Conservation (phyloP, 2,113 vertebrate species). For the Forbesichthys papilliferus region DNA sequence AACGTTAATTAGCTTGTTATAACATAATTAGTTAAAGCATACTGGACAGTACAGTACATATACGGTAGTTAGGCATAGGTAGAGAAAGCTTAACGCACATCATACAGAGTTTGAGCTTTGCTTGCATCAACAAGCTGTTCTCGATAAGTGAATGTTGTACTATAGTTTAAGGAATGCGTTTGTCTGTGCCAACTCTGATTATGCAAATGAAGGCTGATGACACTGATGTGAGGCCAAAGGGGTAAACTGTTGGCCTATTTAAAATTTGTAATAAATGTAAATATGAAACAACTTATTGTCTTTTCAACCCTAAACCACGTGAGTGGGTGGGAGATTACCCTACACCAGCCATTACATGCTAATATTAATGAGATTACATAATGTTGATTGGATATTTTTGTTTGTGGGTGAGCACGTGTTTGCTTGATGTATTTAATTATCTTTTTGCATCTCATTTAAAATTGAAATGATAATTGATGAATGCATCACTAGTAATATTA, state of each 20-base stretch:
- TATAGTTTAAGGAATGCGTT: not conserved
- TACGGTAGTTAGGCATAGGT: too few relatives aligned
- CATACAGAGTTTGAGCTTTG: too few relatives aligned
- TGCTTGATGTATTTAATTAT: conserved; percentile 15
- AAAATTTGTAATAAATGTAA: conserved; percentile 39
- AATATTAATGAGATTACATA: conserved; percentile 24
- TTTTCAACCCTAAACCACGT: conserved; percentile 11
- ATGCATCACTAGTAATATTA: not conserved
- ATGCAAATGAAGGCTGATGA: conserved; percentile 26
- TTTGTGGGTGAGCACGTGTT: conserved; percentile 2
- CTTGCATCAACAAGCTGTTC: too few relatives aligned
- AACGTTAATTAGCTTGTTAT: too few relatives aligned
- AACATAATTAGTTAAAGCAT: too few relatives aligned
- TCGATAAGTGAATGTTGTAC: not conserved
- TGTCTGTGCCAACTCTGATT: conserved; percentile 6
- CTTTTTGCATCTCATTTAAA: conserved; percentile 19
- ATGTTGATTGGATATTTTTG: conserved; percentile 25
- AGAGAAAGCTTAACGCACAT: too few relatives aligned
- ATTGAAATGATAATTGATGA: conserved; percentile 8
- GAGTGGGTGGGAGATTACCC: conserved; percentile 23
- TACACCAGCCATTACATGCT: conserved; percentile 17
- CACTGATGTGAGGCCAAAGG: conserved; percentile 24
- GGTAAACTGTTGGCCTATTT: conserved; percentile 17
- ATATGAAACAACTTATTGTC: conserved; percentile 37
- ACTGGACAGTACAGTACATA: too few relatives aligned